Base-by-base conservation (phyloP, 2,113 vertebrate species). In the Sardina pilchardus region DNA sequence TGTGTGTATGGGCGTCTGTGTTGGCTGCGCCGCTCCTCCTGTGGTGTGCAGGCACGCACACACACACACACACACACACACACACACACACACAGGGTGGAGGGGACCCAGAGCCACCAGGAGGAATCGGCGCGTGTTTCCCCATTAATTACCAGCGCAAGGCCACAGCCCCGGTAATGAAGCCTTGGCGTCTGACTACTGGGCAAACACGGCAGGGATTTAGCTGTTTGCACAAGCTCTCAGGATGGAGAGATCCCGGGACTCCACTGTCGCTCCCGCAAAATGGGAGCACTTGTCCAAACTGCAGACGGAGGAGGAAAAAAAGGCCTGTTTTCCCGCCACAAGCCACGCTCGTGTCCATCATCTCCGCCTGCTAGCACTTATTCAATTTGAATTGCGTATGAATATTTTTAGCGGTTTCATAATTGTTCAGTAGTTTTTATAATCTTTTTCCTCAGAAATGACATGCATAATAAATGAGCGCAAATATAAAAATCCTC, bases 221-320 rank as follows among this genome's bases (percentile, higher is more conserved):
- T 26, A 71, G 48, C 86, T 88, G 86, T 90, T 91, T 89, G 84
- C 87, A 47, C n/a, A 82, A 87, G 85, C 85, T 80, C 59, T 81
- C n/a, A 26, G 48, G 53, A 86, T 83, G 26, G 86, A 86, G 85
- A 53, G 85, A 82, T 83, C 81, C 81, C 63, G 12, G 42, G 71
- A 78, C 71, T 78, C 71, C 71, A 36, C 71, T 78, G 71, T 78
- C 71, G 39, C 39, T 4, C 16, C 30, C 12, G 71, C 16, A 78
- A 50, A 78, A 78, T 78, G 71, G 71, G 71, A 78, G 71, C 26
- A 78, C 71, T 75, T 75, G 71, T 75, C 71, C 36, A 12, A 36
- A 36, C 34, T 34, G 71, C 71, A 78, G 30, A 78, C 39, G 14
- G 17, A 4, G 30, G n/a, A n/a, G n/a, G n/a, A n/a, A 30, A 78